These are phyloP conservation scores for Aurelia sp. DNA, from an alignment of 30 jellyfish, hydroid and myxozoan species.

Conservation along the genomic window DNA sequence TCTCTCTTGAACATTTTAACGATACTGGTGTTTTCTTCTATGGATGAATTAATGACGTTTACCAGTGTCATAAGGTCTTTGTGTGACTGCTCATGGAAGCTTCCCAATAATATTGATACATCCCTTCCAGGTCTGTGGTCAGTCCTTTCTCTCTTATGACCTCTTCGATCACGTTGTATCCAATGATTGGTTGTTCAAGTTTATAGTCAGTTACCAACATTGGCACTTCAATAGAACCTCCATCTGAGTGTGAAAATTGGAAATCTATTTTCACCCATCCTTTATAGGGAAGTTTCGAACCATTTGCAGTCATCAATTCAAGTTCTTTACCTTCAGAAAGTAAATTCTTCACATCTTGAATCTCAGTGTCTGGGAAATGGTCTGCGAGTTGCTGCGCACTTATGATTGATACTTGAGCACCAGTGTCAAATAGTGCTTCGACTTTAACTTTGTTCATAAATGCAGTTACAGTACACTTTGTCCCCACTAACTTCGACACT, in stretches of 20 bases:
- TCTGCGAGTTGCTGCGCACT: conserved; percentile 9
- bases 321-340: neutral
- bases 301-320: neutral
- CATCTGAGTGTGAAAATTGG: neutral
- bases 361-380: conserved; percentile 1
- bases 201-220: neutral
- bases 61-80: neutral
- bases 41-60: neutral
- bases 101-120: neutral
- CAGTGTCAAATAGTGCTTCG: conserved; percentile 35
- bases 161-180: neutral
- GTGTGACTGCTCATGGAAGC: neutral
- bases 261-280: conserved; percentile 11
- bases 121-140: too few species aligned
- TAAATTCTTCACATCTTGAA: conserved; percentile 1
- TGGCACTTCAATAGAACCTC: conserved; percentile 1
- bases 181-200: neutral
- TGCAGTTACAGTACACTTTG: neutral
- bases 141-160: neutral
- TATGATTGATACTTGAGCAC: conserved; percentile 55
- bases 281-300: conserved; percentile 10
- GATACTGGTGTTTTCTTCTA: too few species aligned
- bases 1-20: too few species aligned
- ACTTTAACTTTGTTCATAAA: neutral
- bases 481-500: neutral